These are phyloP conservation scores for Sarcophaga caerulescens DNA, from an alignment of 2,888 invertebrate species.

Conservation along the genomic window DNA sequence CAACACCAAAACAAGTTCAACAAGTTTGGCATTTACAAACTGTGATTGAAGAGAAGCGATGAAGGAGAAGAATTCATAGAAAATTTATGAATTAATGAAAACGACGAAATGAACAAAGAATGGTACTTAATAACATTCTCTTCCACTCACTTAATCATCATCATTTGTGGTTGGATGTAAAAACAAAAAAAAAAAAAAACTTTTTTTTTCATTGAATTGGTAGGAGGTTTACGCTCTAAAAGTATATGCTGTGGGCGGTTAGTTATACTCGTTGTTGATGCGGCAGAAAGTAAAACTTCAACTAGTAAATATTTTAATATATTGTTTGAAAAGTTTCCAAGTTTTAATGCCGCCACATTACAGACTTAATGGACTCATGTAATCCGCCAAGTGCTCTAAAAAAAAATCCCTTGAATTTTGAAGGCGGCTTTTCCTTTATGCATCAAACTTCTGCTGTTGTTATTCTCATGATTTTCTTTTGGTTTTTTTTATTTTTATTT, in stretches of 20 bases:
- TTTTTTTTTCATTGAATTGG: background rate
- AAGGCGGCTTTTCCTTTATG: background rate
- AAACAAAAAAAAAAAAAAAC: background rate
- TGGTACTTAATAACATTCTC: background rate
- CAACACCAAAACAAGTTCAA: too few relatives aligned
- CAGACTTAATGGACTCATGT: slow-evolving; percentile 29
- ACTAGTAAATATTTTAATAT: background rate
- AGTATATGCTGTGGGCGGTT: background rate
- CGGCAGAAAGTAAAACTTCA: background rate
- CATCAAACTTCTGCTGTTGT: background rate
- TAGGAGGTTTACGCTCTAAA: background rate
- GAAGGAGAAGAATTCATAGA: background rate
- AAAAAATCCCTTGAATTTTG: background rate
- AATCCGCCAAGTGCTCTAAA: background rate
- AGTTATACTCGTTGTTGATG: background rate
- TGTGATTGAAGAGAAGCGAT: background rate
- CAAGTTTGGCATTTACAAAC: too few relatives aligned
- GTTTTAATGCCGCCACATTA: slow-evolving; percentile 10
- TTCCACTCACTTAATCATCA: background rate
- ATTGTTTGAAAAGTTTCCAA: slow-evolving; percentile 11
- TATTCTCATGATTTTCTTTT: background rate
- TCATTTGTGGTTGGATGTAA: background rate
- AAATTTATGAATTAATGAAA: too few relatives aligned
- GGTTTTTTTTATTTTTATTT: background rate
- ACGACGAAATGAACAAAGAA: background rate